Evolutionary conservation across 53 echinoderm and acorn worm genomes (phyloP).

Genomic region (Luidia sarsii): DNA sequence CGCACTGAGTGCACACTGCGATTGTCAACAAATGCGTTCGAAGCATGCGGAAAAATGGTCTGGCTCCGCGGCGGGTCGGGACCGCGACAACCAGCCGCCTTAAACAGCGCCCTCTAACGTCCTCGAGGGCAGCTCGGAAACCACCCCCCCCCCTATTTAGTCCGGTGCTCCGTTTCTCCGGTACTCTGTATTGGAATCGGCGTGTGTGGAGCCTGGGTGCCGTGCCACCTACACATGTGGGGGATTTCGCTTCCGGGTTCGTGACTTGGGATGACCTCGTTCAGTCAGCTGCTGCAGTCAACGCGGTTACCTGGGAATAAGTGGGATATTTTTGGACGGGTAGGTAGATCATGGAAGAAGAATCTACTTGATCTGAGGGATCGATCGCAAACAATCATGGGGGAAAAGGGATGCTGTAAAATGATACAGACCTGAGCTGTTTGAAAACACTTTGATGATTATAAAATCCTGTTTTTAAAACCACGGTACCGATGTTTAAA

Average conservation of each 20-base stretch:
- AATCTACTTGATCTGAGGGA: no score
- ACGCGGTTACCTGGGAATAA: no score
- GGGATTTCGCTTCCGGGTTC: slow-evolving; percentile 55
- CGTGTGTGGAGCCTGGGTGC: background rate
- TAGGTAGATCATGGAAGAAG: no score
- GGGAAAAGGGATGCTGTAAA: no score
- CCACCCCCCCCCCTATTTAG: background rate
- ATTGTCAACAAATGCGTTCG: slow-evolving; percentile 48
- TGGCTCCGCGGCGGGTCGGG: slow-evolving; percentile 31
- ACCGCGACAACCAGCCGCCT: slow-evolving; percentile 15
- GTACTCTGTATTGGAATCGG: background rate
- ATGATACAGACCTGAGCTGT: no score
- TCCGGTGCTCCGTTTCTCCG: slow-evolving; percentile 17
- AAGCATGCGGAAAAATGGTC: slow-evolving; percentile 37
- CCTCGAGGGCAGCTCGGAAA: background rate
- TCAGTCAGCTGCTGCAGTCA: no score
- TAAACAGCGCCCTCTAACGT: slow-evolving; percentile 37
- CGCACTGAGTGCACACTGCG: background rate
- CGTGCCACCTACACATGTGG: background rate
- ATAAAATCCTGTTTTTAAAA: no score
- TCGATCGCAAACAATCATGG: no score
- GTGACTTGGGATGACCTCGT: no score
- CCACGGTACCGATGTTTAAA: no score
- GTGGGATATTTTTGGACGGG: no score
- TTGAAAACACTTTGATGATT: no score